phyloP scores from a whole-genome alignment of 2,888 invertebrate genomes.

The Pammene fasciana region DNA sequence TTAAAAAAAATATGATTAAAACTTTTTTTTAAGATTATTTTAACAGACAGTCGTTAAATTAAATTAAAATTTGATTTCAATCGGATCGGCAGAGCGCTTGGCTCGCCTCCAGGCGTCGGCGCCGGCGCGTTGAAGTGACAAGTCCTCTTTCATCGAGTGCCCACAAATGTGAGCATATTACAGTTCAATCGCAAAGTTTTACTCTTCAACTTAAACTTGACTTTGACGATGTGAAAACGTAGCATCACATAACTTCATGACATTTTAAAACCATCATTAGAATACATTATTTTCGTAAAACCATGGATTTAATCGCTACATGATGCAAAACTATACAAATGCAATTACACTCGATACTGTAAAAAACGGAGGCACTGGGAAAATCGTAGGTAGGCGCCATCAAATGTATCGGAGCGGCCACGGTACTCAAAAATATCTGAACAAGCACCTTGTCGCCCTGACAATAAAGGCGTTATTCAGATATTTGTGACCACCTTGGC shows the following conservation, averaged over 20 bases:
- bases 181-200: background rate
- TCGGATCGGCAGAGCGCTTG: background rate
- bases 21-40: background rate
- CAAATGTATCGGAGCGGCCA: too few species aligned
- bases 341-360: too few species aligned
- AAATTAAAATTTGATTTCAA: background rate
- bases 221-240: background rate
- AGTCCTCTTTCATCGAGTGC: background rate
- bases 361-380: too few species aligned
- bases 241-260: background rate
- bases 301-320: too few species aligned
- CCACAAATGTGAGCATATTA: background rate
- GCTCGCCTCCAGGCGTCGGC: slow-evolving; percentile 1
- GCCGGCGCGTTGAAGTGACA: slow-evolving; percentile 12
- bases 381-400: too few species aligned
- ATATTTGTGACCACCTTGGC: too few species aligned
- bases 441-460: too few species aligned
- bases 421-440: too few species aligned
- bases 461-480: too few species aligned
- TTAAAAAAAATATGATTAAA: background rate
- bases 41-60: slow-evolving; percentile 2
- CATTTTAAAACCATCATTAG: background rate
- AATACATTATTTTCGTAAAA: too few species aligned
- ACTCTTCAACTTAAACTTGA: background rate
- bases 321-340: too few species aligned